Evolutionary conservation across 2,888 invertebrate species (phyloP), one percentile per base, ranked within the genome.

Genomic region (Drosophila algonquin): DNA sequence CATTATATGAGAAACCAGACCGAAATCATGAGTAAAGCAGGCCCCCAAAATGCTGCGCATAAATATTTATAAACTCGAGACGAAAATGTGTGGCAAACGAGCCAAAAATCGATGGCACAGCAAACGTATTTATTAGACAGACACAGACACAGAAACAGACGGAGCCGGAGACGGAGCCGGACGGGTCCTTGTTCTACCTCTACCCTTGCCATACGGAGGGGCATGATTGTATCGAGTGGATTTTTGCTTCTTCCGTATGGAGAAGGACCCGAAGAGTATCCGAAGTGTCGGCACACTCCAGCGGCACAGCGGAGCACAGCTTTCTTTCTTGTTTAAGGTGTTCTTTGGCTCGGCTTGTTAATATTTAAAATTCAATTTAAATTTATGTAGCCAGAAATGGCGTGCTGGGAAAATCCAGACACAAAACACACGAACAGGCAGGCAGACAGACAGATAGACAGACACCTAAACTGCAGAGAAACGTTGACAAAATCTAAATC

Each of bases 281-380:
- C 5, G 35, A 5, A 5, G 35, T 5, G 5, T 14, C 35, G 35
- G 35, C 35, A 14, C 35, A 14, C 40, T 2, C n/a, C 14, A n/a
- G 40, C 40, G 14, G 40, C 8, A 7, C 24, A 4, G 24, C 24
- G 4, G 24, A 5, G 14, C 7, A 21, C 21, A 21, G 12, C 30
- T 30, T 30, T 30, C 30, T 55, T 21, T 12, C 24, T 16, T 40
- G 45, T 62, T 54, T 50, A 64, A 75, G 73, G 57, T 73, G 53
- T 73, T 61, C 35, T 18, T 56, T 63, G 56, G 30, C 18, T 10
- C 10, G 54, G 65, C 76, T 76, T 74, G 68, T 87, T 73, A 76
- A 86, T 86, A 81, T 87, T 86, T 86, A 84, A 86, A 86, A 82
- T 84, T 82, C 82, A 82, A 86, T 86, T 86, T 84, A 75, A 81